Evolutionary conservation across 2,888 invertebrate species (phyloP).

Genomic region (Oconnorella tubifera): DNA sequence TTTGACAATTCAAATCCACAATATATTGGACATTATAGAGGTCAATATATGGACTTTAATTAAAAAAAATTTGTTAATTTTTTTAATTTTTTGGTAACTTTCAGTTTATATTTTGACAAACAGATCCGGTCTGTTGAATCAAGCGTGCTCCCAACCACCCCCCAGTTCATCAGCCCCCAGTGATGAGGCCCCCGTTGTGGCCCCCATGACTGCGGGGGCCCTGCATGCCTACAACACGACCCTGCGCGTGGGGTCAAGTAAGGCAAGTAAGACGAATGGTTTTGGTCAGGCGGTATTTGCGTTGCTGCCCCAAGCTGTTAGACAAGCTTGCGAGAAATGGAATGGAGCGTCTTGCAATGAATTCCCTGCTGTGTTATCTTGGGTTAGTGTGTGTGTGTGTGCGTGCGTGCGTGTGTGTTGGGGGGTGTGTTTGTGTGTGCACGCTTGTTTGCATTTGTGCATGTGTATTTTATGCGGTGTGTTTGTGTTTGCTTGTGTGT

Average conservation of each 20-base stretch:
- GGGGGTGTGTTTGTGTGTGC: not conserved
- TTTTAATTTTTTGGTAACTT: not conserved
- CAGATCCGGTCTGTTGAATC: not conserved
- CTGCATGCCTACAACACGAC: conserved; percentile 55
- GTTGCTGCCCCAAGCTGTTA: conserved; percentile 61
- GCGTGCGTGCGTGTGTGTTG: not conserved
- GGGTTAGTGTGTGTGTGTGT: conserved; percentile 55
- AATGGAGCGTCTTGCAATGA: conserved; percentile 61
- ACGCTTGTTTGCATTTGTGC: too few species aligned
- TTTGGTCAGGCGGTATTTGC: conserved; percentile 60
- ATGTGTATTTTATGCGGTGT: not conserved
- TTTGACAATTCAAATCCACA: too few species aligned
- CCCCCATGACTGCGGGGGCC: conserved; percentile 14
- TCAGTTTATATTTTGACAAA: not conserved
- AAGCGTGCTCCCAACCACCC: not conserved
- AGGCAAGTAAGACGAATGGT: conserved; percentile 53
- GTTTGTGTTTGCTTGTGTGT: too few species aligned
- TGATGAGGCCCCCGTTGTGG: not conserved
- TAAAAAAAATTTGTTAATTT: not conserved
- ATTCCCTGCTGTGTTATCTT: conserved; percentile 59
- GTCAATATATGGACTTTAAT: too few species aligned
- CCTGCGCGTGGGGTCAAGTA: conserved; percentile 57
- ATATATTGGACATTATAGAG: too few species aligned
- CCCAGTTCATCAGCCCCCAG: not conserved
- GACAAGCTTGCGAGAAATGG: conserved; percentile 66